phyloP scores from a whole-genome alignment of 2,797 vertebrate species.

The Rhabdophis nuchalis region DNA sequence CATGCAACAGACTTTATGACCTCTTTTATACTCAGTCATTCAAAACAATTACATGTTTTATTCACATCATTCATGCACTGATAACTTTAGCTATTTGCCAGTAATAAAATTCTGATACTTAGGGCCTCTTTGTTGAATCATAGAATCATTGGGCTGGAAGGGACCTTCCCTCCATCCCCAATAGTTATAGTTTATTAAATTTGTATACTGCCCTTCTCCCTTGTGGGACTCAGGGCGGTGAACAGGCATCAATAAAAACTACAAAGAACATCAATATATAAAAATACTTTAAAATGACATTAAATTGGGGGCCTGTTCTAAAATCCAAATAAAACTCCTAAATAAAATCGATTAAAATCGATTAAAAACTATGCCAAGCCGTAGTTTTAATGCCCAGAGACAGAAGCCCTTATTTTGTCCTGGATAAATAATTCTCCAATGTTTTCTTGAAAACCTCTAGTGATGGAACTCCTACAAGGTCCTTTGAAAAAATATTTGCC shows the following conservation, averaged over 20 bases:
- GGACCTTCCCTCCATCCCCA: neutral
- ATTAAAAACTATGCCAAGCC: too few species aligned
- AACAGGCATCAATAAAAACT: too few species aligned
- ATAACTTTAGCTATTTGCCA: neutral
- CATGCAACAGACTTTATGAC: neutral
- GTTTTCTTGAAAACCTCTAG: neutral
- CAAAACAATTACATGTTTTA: neutral
- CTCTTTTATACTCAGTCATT: neutral
- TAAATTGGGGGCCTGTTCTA: too few species aligned
- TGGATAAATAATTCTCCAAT: neutral
- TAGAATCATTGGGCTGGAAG: neutral
- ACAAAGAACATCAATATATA: too few species aligned
- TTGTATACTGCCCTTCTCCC: too few species aligned
- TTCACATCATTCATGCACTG: neutral
- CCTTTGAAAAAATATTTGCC: neutral
- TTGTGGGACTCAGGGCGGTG: too few species aligned
- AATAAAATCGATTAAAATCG: too few species aligned
- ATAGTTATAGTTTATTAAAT: too few species aligned
- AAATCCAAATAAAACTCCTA: too few species aligned
- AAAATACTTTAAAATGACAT: too few species aligned
- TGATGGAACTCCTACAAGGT: neutral
- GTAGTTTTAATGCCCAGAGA: neutral
- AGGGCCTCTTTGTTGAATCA: neutral
- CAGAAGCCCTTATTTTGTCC: neutral
- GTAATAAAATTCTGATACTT: neutral